Percentiles rank a stretch among this genome's conserved stretches.
Evolutionary conservation across 2,888 invertebrate species (phyloP).

Genomic region (Lamproptera curius): DNA sequence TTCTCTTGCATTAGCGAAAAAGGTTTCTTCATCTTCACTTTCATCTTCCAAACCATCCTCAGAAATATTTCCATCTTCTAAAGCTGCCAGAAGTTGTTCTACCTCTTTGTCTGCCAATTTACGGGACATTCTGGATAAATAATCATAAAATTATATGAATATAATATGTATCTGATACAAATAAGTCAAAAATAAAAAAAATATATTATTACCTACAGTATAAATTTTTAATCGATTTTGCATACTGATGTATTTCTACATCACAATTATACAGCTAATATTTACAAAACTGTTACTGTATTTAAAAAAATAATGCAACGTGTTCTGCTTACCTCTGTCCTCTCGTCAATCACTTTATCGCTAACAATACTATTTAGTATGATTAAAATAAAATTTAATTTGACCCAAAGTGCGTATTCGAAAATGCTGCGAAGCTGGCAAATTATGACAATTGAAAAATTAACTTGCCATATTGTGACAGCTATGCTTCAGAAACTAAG

Average conservation of each 20-base stretch:
- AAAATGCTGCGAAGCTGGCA: too few relatives aligned
- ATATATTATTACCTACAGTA: slow-evolving; percentile 17
- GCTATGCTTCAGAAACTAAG: too few relatives aligned
- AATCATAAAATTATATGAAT: slow-evolving; percentile 12
- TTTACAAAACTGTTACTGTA: slow-evolving; percentile 26
- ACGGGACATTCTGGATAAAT: slow-evolving; percentile 27
- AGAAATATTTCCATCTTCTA: slow-evolving; percentile 30
- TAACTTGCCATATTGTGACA: too few relatives aligned
- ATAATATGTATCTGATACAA: slow-evolving; percentile 22
- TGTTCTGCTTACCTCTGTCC: too few relatives aligned
- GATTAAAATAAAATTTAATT: too few relatives aligned
- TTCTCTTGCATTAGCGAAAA: slow-evolving; percentile 26
- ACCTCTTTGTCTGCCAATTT: slow-evolving; percentile 25
- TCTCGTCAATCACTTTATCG: too few relatives aligned
- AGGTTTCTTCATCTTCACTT: too few relatives aligned
- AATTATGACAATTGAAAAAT: too few relatives aligned
- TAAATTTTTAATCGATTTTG: slow-evolving; percentile 24
- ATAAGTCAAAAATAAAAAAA: slow-evolving; percentile 21
- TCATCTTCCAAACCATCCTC: slow-evolving; percentile 30
- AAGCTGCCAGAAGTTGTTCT: slow-evolving; percentile 27
- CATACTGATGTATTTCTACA: slow-evolving; percentile 28
- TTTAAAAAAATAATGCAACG: slow-evolving; percentile 20
- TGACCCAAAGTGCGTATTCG: too few relatives aligned
- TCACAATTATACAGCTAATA: slow-evolving; percentile 25
- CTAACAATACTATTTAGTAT: too few relatives aligned